A percentile compares a stretch with the other conserved stretches of the same genome.
These are phyloP conservation scores for Dermochelys coriacea DNA, from an alignment of 2,797 vertebrate species.

Conservation along the genomic window DNA sequence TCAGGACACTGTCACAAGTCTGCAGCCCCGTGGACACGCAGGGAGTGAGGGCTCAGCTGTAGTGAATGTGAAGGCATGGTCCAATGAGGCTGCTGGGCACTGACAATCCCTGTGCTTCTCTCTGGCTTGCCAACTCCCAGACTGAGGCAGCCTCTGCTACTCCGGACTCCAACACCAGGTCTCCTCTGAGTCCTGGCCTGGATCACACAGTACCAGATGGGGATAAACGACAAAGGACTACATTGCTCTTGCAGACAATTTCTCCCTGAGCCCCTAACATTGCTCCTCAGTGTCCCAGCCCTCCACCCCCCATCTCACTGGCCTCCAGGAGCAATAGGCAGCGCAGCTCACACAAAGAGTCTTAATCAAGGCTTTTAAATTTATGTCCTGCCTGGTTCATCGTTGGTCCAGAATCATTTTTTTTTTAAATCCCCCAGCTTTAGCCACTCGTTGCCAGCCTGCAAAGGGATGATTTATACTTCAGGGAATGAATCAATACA, in stretches of 20 bases:
- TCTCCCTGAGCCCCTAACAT: not conserved
- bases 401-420: not conserved
- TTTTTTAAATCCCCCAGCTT: not conserved
- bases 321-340: not conserved
- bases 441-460: not conserved
- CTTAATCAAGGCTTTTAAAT: not conserved
- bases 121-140: not conserved
- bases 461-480: constrained; percentile 60
- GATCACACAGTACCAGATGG: not conserved
- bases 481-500: constrained; percentile 72
- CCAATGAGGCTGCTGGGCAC: not conserved
- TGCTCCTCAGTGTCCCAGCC: not conserved
- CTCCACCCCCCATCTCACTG: not conserved
- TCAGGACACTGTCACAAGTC: no score
- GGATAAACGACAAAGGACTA: not conserved
- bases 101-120: not conserved
- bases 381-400: not conserved
- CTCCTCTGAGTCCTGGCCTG: not conserved
- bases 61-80: not conserved
- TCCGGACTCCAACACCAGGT: not conserved
- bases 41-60: not conserved
- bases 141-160: not conserved
- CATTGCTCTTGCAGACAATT: not conserved
- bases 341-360: not conserved
- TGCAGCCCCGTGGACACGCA: not conserved